Evolutionary conservation across 2,113 vertebrate genomes (phyloP), one percentile per base, ranked within the genome.

Genomic region (Tragulus kanchil): DNA sequence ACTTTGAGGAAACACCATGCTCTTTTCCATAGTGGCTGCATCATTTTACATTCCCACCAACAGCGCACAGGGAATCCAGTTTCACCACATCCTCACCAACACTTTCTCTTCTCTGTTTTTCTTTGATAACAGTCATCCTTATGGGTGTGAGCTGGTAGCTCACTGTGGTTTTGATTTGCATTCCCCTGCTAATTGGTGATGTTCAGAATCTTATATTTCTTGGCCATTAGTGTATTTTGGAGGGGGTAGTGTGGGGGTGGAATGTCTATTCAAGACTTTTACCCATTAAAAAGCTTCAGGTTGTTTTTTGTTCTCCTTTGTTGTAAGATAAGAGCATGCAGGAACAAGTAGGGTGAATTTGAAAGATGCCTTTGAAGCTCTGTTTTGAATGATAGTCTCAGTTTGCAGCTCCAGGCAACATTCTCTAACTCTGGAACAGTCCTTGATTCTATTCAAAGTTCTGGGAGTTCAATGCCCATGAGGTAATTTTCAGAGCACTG

Each of bases 381-480:
- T 86, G 77, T 93, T 95, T 82, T 93, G 85, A 93, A 81, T 54
- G 69, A 36, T 26, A 67, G 78, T 54, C 61, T 75, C 21, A 17
- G 13, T 11, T 79, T 50, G 36, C 26, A 48, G 45, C 48, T 82
- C 56, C 7, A 50, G 69, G 56, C 48, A 59, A 56, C 42, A 9
- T 52, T 93, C 31, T 88, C 67, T 25, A 65, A 73, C 25, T 19
- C 6, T 26, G 50, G 23, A 54, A 56, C 25, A 28, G 45, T 28
- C 52, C 1, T 87, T 82, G 77, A 85, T 77, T 26, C 21, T 50
- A n/a, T 59, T 42, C 73, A 3, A 62, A 71, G 86, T 88, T 84
- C 87, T 77, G n/a, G 52, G 94, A 64, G 64, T 65, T 73, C 87
- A 58, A 61, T 17, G 12, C 90, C 50, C 78, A 79, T 8, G 10